Percentiles rank a stretch among this genome's conserved stretches.
These are phyloP conservation scores for Pseudochirops corinnae DNA, from an alignment of 2,797 vertebrate genomes.

Conservation along the genomic window DNA sequence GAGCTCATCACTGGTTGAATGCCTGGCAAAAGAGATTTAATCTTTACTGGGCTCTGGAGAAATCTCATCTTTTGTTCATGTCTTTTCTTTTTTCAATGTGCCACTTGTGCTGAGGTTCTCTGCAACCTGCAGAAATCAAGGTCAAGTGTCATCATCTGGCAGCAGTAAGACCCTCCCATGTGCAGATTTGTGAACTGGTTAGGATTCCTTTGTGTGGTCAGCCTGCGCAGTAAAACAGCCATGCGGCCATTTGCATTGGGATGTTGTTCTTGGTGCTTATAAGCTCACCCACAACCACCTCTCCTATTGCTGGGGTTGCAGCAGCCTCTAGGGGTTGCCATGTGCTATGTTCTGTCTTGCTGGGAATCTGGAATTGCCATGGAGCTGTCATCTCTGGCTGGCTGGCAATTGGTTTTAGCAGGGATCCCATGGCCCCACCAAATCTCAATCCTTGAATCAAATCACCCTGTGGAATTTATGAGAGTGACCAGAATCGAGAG, in stretches of 20 bases:
- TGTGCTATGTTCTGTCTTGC: constrained; percentile 37
- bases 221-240: background rate
- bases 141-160: background rate
- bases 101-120: background rate
- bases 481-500: background rate
- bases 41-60: background rate
- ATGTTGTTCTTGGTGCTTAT: background rate
- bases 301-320: constrained; percentile 47
- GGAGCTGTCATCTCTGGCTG: background rate
- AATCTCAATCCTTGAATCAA: background rate
- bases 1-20: background rate
- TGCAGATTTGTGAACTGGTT: accelerated
- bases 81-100: background rate
- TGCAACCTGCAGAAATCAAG: background rate
- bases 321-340: constrained; percentile 75
- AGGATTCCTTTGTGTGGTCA: background rate
- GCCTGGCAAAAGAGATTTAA: background rate
- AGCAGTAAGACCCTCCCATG: accelerated
- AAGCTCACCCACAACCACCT: background rate
- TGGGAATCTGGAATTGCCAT: background rate
- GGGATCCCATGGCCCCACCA: background rate
- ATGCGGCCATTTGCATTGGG: background rate
- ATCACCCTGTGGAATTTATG: background rate
- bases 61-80: background rate
- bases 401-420: background rate